phyloP scores from a whole-genome alignment of 2,113 vertebrate genomes.

The Ptilonorhynchus violaceus region DNA sequence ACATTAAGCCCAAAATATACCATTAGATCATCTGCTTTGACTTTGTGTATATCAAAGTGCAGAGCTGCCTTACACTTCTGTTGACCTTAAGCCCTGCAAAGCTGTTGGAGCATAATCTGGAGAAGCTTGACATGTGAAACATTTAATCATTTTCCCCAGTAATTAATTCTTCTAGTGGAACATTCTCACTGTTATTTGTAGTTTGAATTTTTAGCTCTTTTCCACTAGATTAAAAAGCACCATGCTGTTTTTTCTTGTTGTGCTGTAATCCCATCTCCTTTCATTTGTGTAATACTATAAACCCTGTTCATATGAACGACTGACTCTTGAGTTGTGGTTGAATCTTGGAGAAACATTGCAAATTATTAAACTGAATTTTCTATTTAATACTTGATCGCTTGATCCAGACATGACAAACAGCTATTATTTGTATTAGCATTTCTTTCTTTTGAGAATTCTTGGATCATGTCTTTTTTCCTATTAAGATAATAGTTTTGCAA shows the following conservation, averaged over 20 bases:
- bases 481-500: not conserved
- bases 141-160: not conserved
- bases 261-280: not conserved
- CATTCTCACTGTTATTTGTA: not conserved
- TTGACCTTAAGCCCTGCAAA: conserved; percentile 3
- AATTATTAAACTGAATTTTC: not conserved
- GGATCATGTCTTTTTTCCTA: not conserved
- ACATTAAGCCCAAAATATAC: not conserved
- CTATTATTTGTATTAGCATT: not conserved
- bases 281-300: not conserved
- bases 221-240: not conserved
- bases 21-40: not conserved
- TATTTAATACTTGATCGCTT: not conserved
- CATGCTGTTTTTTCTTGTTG: not conserved
- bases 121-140: not conserved
- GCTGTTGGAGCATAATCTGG: not conserved
- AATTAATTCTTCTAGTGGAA: not conserved
- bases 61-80: not conserved
- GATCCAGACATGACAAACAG: not conserved
- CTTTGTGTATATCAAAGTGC: not conserved
- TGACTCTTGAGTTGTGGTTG: not conserved
- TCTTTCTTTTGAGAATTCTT: not conserved
- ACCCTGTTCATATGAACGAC: not conserved
- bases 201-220: not conserved
- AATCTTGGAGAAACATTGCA: not conserved